Base-by-base conservation (phyloP, 2,113 vertebrate species). In the Percina caprodes region DNA sequence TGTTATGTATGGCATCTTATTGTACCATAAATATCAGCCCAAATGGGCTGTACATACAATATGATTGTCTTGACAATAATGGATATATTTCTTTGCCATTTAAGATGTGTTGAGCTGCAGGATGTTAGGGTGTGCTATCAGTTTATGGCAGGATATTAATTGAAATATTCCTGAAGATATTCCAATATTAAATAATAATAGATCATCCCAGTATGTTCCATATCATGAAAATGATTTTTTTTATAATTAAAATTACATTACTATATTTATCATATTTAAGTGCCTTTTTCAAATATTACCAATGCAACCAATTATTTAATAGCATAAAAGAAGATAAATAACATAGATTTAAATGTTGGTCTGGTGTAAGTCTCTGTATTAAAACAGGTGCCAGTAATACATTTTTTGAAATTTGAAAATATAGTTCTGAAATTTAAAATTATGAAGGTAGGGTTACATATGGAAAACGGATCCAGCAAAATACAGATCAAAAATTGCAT, bases 11-110 rank as follows among this genome's bases (percentile, higher is more conserved):
- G 11, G 46, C 42, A 74, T 82, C 16, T 61, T 55, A 46, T 67
- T 60, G 18, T 74, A 51, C 23, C 10, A 26, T 18, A 1, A 74
- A 74, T 83, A 62, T 63, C 74, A 56, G 30, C 35, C 76, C 19
- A 54, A 61, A 85, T 67, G 12, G 65, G 74, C 30, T 67, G 12
- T 68, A 77, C 30, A 33, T 68, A 77, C 30, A 24, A 3, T 14
- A 61, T 49, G 6, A 52, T 74, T 2, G 69, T 52, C 18, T 65
- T 39, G 13, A 80, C 6, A 26, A 23, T 46, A 48, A 55, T 30
- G 30, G 16, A 42, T 46, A 18, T 33, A 48, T 15, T 46, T 69
- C 15, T 74, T 15, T 68, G 55, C 15, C 49, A 15, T 39, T 66
- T 9, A 42, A 49, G n/a, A 35, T 54, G 56, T n/a, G 9, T 62